Base-by-base conservation (phyloP, 2,797 vertebrate genomes). In the Xiphophorus birchmanni region DNA sequence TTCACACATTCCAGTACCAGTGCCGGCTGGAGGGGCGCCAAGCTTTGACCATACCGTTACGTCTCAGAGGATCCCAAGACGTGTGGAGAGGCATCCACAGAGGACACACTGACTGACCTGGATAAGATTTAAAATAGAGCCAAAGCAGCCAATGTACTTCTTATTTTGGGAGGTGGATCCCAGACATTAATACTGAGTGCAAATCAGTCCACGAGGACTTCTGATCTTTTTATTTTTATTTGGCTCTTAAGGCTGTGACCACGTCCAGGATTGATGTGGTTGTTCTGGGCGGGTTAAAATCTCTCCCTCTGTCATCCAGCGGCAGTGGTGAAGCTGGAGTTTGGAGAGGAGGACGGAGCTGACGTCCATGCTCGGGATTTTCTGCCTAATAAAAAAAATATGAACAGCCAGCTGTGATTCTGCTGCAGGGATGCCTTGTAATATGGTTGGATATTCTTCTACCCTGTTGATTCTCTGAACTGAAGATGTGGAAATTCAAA, bases 401-500 rank as follows among this genome's bases (percentile, higher is more conserved):
- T n/a, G 67, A 86, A 77, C 86, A 54, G 65, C 42, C 71, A 80
- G 69, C 52, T 58, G 74, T 69, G 72, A 45, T 52, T 73, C 21
- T 37, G 78, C 76, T 82, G 82, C 82, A 82, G 80, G 88, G 90
- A 69, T 85, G 83, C 83, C 80, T 84, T 82, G 84, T 87, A 84
- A 89, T 47, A 42, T 52, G 29, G 82, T 76, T 47, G 80, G 80
- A 82, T 87, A n/a, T 54, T 1, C 47, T 18, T 58, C 45, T 67
- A 73, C 74, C 85, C 82, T 80, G 84, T 85, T 94, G 92, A 93
- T 76, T 32, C 54, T 83, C 65, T 83, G 77, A 86, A 71, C 75
- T 9, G 90, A 97, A 93, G 91, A 99, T 99, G 98, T 97, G 98
- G 94, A 98, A 97, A 93, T 95, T 99, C 85, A 99, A 98, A 96